Evolutionary conservation across 2,888 invertebrate species (phyloP).

Genomic region (Lamellibrachia satsuma): DNA sequence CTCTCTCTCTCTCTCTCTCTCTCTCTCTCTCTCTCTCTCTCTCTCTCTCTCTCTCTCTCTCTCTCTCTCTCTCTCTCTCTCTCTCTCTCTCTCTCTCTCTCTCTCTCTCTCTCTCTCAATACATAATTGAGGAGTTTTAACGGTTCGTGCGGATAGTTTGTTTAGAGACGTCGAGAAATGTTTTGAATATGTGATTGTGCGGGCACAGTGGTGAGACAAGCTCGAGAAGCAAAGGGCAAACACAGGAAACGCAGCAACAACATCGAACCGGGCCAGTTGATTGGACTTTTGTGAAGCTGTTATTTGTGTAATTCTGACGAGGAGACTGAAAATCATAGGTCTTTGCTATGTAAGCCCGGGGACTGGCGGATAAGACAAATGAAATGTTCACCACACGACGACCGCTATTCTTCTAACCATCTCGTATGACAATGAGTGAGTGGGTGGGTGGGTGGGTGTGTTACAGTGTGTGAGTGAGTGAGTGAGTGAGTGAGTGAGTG

Average conservation of each 20-base stretch:
- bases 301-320: background rate
- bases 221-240: background rate
- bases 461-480: too few species aligned
- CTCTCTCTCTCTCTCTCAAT: too few species aligned
- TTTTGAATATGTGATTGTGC: background rate
- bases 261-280: background rate
- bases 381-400: too few species aligned
- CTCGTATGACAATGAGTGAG: background rate
- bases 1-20: too few species aligned
- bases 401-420: too few species aligned
- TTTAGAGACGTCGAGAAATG: background rate
- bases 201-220: background rate
- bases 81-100: too few species aligned
- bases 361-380: background rate
- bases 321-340: background rate
- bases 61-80: too few species aligned
- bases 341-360: too few species aligned
- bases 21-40: too few species aligned
- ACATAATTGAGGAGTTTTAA: background rate
- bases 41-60: too few species aligned
- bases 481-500: too few species aligned
- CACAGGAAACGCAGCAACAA: background rate
- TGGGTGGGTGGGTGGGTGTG: too few species aligned
- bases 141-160: background rate
- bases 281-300: background rate